Evolutionary conservation across 2,888 invertebrate genomes (phyloP).

Genomic region (Camponotus fellah): DNA sequence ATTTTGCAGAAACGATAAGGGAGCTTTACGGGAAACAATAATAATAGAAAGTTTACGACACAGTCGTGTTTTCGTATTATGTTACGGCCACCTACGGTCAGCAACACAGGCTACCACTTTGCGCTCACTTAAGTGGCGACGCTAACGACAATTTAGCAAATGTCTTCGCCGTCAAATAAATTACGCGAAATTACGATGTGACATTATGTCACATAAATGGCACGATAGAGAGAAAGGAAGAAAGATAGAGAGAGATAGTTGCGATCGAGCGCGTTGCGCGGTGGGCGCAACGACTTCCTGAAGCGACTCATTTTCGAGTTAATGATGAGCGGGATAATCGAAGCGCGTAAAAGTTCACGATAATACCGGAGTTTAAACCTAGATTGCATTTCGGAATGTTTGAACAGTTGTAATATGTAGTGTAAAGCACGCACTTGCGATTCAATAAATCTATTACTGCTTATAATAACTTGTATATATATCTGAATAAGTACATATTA

Average conservation of each 20-base stretch:
- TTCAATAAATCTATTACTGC: background rate
- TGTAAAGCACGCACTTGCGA: background rate
- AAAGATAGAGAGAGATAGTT: constrained; percentile 8
- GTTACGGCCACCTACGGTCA: constrained; percentile 81
- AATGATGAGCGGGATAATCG: constrained; percentile 53
- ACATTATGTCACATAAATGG: constrained; percentile 69
- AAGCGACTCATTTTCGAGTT: constrained; percentile 50
- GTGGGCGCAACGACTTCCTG: constrained; percentile 45
- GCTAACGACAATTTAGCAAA: constrained; percentile 78
- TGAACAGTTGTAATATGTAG: background rate
- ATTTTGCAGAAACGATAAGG: constrained; percentile 47
- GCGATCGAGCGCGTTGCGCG: constrained; percentile 8
- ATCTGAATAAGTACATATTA: background rate
- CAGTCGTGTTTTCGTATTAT: constrained; percentile 60
- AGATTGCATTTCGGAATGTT: constrained; percentile 30
- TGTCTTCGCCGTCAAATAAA: constrained; percentile 73
- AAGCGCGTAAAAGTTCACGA: constrained; percentile 53
- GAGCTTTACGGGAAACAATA: constrained; percentile 66
- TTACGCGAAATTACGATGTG: constrained; percentile 70
- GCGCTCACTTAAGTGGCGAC: constrained; percentile 83
- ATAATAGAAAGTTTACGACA: constrained; percentile 72
- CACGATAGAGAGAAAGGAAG: constrained; percentile 56
- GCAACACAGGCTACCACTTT: constrained; percentile 84
- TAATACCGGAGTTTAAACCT: background rate
- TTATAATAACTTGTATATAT: background rate